Base-by-base conservation (phyloP, 2,888 invertebrate species). In the Phyllotreta striolata region DNA sequence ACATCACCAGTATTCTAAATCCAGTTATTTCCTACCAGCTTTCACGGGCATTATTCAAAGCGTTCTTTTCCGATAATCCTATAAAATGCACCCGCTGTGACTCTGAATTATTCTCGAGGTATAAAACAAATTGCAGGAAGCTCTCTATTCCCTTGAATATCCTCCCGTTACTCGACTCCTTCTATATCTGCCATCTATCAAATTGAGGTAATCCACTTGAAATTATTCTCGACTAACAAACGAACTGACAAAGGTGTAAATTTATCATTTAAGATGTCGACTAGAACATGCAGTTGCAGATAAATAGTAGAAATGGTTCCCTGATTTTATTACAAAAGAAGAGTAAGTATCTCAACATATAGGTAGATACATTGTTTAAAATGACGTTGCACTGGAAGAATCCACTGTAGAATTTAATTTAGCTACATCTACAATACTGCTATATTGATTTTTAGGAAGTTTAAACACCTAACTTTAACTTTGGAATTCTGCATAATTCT, bases 171-270 rank as follows among this genome's bases (percentile, higher is more conserved):
- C 12, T 41, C 49, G 39, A 39, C 52, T 52, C 38, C 52, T 52
- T 24, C 24, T 24, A 37, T 52, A 52, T 52, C 38, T 52, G 52
- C 39, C 58, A 49, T 49, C 35, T 49, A 41, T 58, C 58, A 47
- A 49, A 49, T 58, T 34, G 49, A 51, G 40, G 40, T 51, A 58
- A 51, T 51, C 58, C 49, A 49, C 49, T 58, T 47, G 49, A 58
- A 58, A 58, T 40, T 49, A 34, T 58, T 58, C 58, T 58, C 13
- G 39, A 43, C 34, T 51, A 58, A 63, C 52, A 55, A 63, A 43
- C 49, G 44, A 54, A 57, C 43, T 57, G 63, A 57, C 63, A 57
- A 63, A 57, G 41, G 37, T 39, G 12, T 37, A 43, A 63, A 58
- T 63, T 49, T 57, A 58, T 51, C 52, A 52, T 38, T 52, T 24